phyloP scores from a whole-genome alignment of 2,888 invertebrate species.

The Eubasilissa splendida region DNA sequence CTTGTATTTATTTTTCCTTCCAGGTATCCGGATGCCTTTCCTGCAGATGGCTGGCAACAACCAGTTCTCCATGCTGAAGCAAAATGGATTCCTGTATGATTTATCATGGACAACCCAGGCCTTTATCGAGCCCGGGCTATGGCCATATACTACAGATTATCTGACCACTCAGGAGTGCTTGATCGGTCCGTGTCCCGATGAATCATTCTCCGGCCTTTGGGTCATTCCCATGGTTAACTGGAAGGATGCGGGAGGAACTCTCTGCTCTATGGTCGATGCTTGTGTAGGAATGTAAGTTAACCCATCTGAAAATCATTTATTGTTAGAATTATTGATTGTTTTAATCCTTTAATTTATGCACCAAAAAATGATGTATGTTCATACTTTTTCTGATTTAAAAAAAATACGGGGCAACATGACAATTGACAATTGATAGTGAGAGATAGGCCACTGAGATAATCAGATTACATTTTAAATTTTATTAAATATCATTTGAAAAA shows the following conservation, averaged over 20 bases:
- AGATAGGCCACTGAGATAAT: no score
- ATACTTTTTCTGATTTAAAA: no score
- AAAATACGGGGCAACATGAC: no score
- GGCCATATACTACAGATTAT: slow-evolving; percentile 81
- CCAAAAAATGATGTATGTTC: no score
- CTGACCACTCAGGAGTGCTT: slow-evolving; percentile 73
- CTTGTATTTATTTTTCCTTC: background rate
- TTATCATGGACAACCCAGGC: slow-evolving; percentile 74
- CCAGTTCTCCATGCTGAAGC: slow-evolving; percentile 73
- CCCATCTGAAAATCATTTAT: no score
- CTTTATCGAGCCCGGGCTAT: slow-evolving; percentile 68
- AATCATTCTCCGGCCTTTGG: slow-evolving; percentile 76
- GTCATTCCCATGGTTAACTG: slow-evolving; percentile 77
- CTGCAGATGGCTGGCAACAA: slow-evolving; percentile 73
- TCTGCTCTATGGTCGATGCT: slow-evolving; percentile 75
- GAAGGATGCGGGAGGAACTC: slow-evolving; percentile 65
- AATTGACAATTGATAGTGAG: no score
- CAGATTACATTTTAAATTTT: no score
- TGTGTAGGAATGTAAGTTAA: slow-evolving; percentile 69
- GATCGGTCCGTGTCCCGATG: slow-evolving; percentile 72
- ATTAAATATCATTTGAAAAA: no score
- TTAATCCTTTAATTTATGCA: no score
- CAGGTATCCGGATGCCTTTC: slow-evolving; percentile 73
- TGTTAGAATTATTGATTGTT: no score
- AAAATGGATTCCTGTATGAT: slow-evolving; percentile 74